Conservation (phyloP, 1,140 invertebrate species). For the Sminthurinus signatus region DNA sequence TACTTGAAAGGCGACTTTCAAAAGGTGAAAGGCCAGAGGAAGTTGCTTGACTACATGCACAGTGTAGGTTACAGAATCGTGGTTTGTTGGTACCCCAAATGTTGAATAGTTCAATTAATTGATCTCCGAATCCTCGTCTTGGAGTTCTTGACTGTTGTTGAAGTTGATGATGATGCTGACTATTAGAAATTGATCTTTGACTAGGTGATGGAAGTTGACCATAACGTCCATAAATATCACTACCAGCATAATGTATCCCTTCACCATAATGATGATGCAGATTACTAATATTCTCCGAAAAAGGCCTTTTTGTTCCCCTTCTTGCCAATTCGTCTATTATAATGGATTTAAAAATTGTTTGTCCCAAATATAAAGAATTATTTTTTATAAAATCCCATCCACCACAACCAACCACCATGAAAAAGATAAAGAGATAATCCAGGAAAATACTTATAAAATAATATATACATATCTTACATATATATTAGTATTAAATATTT, state of each 20-base stretch:
- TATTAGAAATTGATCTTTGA: conserved; percentile 15
- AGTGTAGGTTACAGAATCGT: conserved; percentile 29
- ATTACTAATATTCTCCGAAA: background rate
- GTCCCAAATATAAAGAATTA: no score
- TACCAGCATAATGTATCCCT: background rate
- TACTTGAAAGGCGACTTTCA: no score
- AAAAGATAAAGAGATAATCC: no score
- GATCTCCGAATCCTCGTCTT: conserved; percentile 33
- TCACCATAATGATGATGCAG: background rate
- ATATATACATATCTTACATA: no score
- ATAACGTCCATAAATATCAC: background rate
- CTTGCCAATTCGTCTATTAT: conserved; percentile 36
- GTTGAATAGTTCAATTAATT: conserved; percentile 32
- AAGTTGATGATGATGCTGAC: no score
- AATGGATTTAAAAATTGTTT: background rate
- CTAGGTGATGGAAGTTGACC: conserved; percentile 1
- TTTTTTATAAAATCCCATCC: no score
- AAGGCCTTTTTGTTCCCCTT: conserved; percentile 38
- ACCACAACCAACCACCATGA: no score
- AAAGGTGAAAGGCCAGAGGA: conserved; percentile 24
- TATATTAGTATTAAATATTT: no score
- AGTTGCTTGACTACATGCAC: conserved; percentile 32
- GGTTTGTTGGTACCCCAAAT: conserved; percentile 37
- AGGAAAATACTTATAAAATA: no score
- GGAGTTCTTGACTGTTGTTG: background rate